Conservation (phyloP, 2,113 vertebrate species). For the Dicerorhinus sumatrensis region DNA sequence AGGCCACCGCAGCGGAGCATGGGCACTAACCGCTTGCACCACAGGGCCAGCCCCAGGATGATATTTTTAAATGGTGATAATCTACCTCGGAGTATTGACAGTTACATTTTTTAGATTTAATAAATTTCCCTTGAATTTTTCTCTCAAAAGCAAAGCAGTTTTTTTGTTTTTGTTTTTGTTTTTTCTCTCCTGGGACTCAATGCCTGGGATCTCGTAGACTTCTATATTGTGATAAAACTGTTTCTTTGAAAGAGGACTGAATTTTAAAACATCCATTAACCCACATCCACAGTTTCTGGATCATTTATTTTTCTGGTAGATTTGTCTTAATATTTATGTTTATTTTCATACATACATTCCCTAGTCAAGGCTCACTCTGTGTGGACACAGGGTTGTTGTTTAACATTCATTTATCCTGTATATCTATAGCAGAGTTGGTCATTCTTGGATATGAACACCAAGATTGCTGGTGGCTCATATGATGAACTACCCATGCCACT, state of each 20-base stretch:
- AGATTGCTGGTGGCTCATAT: not conserved
- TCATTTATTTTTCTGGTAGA: conserved; percentile 38
- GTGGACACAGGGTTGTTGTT: not conserved
- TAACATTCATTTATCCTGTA: not conserved
- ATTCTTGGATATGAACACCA: not conserved
- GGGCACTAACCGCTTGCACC: no score
- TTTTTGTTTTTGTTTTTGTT: not conserved
- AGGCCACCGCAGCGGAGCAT: no score
- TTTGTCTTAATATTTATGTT: conserved; percentile 27
- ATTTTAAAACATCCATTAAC: conserved; percentile 19
- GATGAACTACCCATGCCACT: not conserved
- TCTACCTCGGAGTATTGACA: not conserved
- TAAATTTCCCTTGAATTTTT: not conserved
- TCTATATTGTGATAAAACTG: not conserved
- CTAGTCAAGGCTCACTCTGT: conserved; percentile 3
- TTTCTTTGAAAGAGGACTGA: conserved; percentile 4
- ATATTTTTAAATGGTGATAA: not conserved
- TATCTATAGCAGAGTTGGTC: not conserved
- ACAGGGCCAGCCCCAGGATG: not conserved
- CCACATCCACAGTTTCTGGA: not conserved
- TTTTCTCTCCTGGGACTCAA: not conserved
- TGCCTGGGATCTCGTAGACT: not conserved
- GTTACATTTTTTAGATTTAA: not conserved
- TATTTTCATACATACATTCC: not conserved
- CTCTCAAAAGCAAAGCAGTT: not conserved